Evolutionary conservation across 1,140 invertebrate species (phyloP).

Genomic region (Littorina saxatilis): DNA sequence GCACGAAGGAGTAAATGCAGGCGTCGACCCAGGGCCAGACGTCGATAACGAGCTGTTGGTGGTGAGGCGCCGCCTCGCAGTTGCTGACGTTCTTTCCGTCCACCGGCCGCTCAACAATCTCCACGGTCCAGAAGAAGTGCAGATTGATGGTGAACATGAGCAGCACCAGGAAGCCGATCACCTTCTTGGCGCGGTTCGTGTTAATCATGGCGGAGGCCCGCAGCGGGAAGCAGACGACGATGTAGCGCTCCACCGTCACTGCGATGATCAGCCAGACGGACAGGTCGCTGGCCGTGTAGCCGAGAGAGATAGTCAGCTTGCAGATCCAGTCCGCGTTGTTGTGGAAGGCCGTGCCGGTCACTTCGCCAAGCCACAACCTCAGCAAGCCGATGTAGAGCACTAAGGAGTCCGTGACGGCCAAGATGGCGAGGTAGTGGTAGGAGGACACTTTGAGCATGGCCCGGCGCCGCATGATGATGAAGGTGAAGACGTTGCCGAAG

Average conservation of each 20-base stretch:
- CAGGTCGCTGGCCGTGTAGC: slow-evolving; percentile 69
- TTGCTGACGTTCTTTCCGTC: slow-evolving; percentile 37
- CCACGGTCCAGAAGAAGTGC: slow-evolving; percentile 70
- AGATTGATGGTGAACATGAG: slow-evolving; percentile 61
- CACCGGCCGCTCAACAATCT: slow-evolving; percentile 40
- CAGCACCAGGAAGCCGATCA: slow-evolving; percentile 52
- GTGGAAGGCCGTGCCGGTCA: slow-evolving; percentile 59
- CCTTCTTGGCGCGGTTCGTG: slow-evolving; percentile 56
- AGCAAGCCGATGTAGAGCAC: slow-evolving; percentile 71
- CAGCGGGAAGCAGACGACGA: slow-evolving; percentile 72
- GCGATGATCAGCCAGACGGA: slow-evolving; percentile 75
- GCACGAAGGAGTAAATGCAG: slow-evolving; percentile 67
- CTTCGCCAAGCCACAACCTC: slow-evolving; percentile 65
- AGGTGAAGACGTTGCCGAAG: slow-evolving; percentile 66
- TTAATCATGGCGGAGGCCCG: slow-evolving; percentile 66
- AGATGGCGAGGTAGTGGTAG: slow-evolving; percentile 69
- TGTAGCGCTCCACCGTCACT: slow-evolving; percentile 73
- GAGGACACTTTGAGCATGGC: slow-evolving; percentile 68
- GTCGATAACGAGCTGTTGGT: slow-evolving; percentile 45
- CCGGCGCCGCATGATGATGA: slow-evolving; percentile 63
- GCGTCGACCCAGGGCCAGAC: slow-evolving; percentile 71
- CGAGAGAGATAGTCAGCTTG: slow-evolving; percentile 63
- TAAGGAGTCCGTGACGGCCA: slow-evolving; percentile 70
- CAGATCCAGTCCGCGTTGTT: slow-evolving; percentile 62
- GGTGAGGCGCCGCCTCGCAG: slow-evolving; percentile 43